phyloP scores from a whole-genome alignment of 2,888 invertebrate species.

The Lamellibrachia satsuma region DNA sequence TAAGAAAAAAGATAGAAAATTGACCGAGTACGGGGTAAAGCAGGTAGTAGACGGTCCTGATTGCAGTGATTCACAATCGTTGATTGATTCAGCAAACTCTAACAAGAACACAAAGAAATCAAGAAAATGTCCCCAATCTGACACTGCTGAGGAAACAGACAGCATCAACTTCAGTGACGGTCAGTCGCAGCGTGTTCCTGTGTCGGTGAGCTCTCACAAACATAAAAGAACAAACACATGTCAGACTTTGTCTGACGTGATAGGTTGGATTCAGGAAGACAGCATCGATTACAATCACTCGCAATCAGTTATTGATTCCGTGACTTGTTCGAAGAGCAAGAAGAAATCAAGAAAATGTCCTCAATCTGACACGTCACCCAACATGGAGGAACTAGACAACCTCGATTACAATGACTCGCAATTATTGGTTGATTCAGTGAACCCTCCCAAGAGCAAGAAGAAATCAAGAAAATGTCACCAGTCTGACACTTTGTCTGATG shows the following conservation, averaged over 20 bases:
- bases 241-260: no score
- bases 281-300: no score
- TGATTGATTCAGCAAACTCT: neutral
- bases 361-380: neutral
- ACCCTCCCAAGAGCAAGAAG: no score
- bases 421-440: no score
- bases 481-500: no score
- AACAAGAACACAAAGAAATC: neutral
- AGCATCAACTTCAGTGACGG: neutral
- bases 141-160: neutral
- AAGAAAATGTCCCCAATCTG: neutral
- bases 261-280: no score
- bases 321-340: neutral
- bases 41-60: neutral
- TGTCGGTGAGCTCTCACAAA: neutral
- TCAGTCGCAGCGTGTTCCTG: neutral
- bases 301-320: neutral
- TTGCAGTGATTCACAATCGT: neutral
- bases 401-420: neutral
- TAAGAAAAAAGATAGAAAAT: neutral
- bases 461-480: no score
- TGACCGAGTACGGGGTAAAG: neutral
- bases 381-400: neutral
- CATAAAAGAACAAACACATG: no score
- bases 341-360: neutral